Percentiles rank a stretch among this genome's conserved stretches.
Conservation (phyloP, 2,113 vertebrate genomes). For the Atherinomorus stipes region DNA sequence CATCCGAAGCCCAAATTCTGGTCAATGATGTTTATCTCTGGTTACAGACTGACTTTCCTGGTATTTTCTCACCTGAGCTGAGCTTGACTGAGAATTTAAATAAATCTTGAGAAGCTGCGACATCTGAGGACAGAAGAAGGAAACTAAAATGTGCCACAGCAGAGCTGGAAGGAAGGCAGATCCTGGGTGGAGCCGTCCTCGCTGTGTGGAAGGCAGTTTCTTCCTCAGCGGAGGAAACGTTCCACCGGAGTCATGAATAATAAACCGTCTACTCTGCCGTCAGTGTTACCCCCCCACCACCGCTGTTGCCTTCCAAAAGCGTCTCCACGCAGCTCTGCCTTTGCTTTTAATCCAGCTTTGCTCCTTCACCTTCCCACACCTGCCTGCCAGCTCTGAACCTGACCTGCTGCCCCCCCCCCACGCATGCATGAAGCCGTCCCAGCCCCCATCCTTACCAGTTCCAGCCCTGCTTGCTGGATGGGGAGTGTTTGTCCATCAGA, state of each 20-base stretch:
- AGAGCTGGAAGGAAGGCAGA: too few relatives aligned
- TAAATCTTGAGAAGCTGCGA: not conserved
- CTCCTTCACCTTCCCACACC: not conserved
- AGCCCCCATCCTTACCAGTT: conserved; percentile 85
- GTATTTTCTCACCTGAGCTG: conserved; percentile 1
- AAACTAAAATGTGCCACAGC: too few relatives aligned
- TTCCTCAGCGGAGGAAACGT: conserved; percentile 31
- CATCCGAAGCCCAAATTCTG: too few relatives aligned
- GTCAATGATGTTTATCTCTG: too few relatives aligned
- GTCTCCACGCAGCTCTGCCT: conserved; percentile 7
- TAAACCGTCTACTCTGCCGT: conserved; percentile 55
- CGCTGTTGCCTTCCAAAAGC: conserved; percentile 46
- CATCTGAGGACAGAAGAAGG: too few relatives aligned
- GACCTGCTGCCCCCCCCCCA: not conserved
- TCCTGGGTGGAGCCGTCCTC: not conserved
- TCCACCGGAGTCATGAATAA: conserved; percentile 68
- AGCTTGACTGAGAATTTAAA: not conserved
- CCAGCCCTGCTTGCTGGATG: conserved; percentile 91
- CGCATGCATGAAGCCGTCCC: not conserved
- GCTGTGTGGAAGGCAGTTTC: conserved; percentile 2
- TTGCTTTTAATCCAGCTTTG: too few relatives aligned
- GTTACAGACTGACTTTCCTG: not conserved
- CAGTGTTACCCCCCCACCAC: conserved; percentile 50
- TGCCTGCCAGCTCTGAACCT: not conserved
- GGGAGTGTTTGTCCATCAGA: conserved; percentile 91